These are phyloP conservation scores for Eristalinus sepulchralis DNA, from an alignment of 2,888 invertebrate species.

Conservation along the genomic window DNA sequence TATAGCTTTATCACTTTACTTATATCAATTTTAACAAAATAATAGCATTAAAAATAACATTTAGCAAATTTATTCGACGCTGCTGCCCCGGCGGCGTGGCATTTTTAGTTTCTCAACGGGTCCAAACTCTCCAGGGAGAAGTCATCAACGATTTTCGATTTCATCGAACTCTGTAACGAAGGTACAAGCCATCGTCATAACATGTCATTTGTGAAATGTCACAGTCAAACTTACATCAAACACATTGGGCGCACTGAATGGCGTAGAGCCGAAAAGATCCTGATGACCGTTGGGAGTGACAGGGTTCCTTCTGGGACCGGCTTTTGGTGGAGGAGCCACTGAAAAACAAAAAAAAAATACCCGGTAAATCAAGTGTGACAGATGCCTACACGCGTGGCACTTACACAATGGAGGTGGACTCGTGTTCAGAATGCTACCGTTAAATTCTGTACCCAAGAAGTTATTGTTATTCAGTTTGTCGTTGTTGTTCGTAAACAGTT, in stretches of 20 bases:
- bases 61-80: constrained; percentile 55
- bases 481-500: constrained; percentile 81
- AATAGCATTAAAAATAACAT: constrained; percentile 70
- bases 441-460: constrained; percentile 77
- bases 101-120: constrained; percentile 88
- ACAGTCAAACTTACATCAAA: constrained; percentile 77
- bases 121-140: constrained; percentile 97
- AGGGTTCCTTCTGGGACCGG: constrained; percentile 82
- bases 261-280: constrained; percentile 91
- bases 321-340: constrained; percentile 96
- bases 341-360: constrained; percentile 56
- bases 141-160: constrained; percentile 85
- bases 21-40: constrained; percentile 71
- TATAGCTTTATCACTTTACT: constrained; percentile 71
- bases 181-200: constrained; percentile 35
- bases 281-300: constrained; percentile 81
- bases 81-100: constrained; percentile 7
- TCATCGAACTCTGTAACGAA: constrained; percentile 89
- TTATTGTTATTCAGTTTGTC: constrained; percentile 75
- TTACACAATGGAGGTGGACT: constrained; percentile 87
- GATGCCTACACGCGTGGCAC: constrained; percentile 75
- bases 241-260: constrained; percentile 83
- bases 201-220: neutral
- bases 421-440: constrained; percentile 74
- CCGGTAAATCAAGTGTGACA: neutral